Percentiles rank a stretch among this genome's conserved stretches.
Evolutionary conservation across 2,797 vertebrate species (phyloP).

Genomic region (Perdix hodgsoniae): DNA sequence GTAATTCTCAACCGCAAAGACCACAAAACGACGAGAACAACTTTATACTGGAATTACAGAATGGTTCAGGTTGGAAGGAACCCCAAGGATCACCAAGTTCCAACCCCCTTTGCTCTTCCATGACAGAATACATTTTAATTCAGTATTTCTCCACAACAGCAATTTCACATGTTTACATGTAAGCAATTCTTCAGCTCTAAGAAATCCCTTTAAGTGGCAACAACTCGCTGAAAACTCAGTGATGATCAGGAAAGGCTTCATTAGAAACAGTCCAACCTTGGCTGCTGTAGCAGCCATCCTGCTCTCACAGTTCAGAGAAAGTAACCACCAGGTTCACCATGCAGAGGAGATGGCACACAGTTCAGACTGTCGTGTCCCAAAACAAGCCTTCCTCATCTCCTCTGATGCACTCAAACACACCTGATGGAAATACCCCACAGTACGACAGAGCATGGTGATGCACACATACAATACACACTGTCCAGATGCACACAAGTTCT

Average conservation of each 20-base stretch:
- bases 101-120: not conserved
- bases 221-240: not conserved
- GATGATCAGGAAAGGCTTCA: not conserved
- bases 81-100: too few species aligned
- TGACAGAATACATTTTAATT: not conserved
- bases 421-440: not conserved
- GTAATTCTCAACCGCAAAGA: not conserved
- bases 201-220: not conserved
- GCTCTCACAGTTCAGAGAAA: not conserved
- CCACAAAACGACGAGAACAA: not conserved
- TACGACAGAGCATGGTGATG: not conserved
- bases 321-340: rapidly evolving
- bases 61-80: too few species aligned
- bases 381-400: not conserved
- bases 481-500: not conserved
- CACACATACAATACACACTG: rapidly evolving
- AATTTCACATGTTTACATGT: rapidly evolving
- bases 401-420: rapidly evolving
- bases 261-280: not conserved
- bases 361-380: not conserved
- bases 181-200: not conserved
- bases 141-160: not conserved
- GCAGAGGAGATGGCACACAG: not conserved
- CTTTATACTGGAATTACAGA: not conserved
- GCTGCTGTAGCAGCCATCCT: not conserved